Evolutionary conservation across 2,888 invertebrate genomes (phyloP).

Genomic region (Megalurothrips usitatus): DNA sequence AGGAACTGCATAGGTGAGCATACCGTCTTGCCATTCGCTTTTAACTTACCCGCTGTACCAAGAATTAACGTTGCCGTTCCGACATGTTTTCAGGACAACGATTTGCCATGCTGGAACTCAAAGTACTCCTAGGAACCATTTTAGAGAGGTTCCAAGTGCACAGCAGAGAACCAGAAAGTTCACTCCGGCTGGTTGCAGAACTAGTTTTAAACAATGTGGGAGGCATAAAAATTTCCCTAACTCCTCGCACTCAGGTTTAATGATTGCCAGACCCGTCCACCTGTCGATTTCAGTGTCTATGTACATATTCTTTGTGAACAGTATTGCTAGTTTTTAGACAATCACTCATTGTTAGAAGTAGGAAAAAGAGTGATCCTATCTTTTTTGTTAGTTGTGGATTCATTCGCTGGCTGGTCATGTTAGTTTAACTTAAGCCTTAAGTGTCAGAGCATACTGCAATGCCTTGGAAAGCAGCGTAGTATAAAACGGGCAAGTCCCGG

Average conservation of each 20-base stretch:
- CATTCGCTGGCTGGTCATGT: too few relatives aligned
- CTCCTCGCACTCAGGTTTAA: background rate
- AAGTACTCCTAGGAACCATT: background rate
- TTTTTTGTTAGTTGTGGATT: too few relatives aligned
- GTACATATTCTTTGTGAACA: too few relatives aligned
- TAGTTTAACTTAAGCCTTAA: too few relatives aligned
- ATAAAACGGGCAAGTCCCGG: too few relatives aligned
- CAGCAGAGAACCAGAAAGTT: background rate
- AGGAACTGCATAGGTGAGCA: constrained; percentile 44
- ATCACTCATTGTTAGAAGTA: too few relatives aligned
- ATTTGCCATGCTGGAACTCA: background rate
- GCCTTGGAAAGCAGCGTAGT: too few relatives aligned
- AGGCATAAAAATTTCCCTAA: background rate
- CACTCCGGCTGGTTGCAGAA: background rate
- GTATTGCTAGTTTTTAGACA: too few relatives aligned
- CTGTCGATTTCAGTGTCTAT: too few relatives aligned
- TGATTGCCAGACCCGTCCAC: too few relatives aligned
- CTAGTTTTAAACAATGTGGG: background rate
- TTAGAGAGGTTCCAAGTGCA: background rate
- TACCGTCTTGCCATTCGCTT: background rate
- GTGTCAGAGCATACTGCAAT: too few relatives aligned
- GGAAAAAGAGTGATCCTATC: too few relatives aligned
- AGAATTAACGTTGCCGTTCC: background rate
- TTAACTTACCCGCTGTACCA: background rate
- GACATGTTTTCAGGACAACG: background rate